These are phyloP conservation scores for Diabrotica balteata DNA, from an alignment of 2,888 invertebrate species.

Conservation along the genomic window DNA sequence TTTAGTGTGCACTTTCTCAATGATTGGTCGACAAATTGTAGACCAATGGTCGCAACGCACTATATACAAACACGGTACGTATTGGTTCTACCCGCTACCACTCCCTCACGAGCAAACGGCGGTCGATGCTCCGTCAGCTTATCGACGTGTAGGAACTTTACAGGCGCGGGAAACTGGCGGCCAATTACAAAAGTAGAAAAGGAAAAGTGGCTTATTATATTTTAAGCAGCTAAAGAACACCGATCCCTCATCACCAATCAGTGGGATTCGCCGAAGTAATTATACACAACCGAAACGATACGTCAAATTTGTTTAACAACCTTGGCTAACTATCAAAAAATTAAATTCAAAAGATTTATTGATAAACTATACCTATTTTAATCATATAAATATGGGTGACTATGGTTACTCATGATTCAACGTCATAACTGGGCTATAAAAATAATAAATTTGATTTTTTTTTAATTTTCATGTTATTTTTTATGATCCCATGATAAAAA, in stretches of 20 bases:
- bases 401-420: too few species aligned
- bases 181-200: conserved; percentile 59
- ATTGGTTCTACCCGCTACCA: conserved; percentile 76
- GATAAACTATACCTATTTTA: not conserved
- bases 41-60: conserved; percentile 85
- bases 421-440: too few species aligned
- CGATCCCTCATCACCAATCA: conserved; percentile 20
- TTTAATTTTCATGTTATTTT: too few species aligned
- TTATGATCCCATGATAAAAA: too few species aligned
- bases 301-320: not conserved
- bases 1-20: conserved; percentile 79
- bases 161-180: conserved; percentile 57
- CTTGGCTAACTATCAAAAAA: not conserved
- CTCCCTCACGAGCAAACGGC: conserved; percentile 64
- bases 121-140: conserved; percentile 57
- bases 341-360: not conserved
- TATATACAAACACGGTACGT: conserved; percentile 70
- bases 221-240: conserved; percentile 14
- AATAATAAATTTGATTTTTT: too few species aligned
- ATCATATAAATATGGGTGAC: too few species aligned
- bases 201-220: conserved; percentile 46
- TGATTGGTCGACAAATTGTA: conserved; percentile 89
- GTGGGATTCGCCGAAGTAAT: conserved; percentile 13
- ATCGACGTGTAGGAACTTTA: conserved; percentile 53
- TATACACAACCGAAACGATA: not conserved